phyloP scores from a whole-genome alignment of 2,113 vertebrate genomes.

The Cyanoramphus novaezelandiae region DNA sequence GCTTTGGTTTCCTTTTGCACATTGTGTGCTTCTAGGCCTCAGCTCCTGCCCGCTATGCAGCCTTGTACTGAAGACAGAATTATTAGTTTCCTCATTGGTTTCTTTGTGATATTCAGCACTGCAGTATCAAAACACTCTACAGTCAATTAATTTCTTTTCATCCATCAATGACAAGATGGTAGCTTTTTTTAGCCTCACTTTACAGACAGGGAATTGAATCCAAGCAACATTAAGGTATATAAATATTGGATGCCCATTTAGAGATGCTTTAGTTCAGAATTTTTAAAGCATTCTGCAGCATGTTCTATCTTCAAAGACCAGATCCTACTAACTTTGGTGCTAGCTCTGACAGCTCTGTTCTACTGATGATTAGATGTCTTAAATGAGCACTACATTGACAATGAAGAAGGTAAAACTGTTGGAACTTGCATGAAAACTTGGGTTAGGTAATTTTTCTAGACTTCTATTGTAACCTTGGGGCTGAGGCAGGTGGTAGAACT shows the following conservation, averaged over 20 bases:
- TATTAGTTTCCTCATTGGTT: not conserved
- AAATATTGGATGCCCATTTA: not conserved
- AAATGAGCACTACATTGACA: not conserved
- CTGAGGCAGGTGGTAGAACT: not conserved
- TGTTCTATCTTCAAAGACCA: not conserved
- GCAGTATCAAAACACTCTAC: not conserved
- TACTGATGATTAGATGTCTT: not conserved
- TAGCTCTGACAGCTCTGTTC: not conserved
- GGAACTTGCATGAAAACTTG: not conserved
- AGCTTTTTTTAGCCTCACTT: not conserved
- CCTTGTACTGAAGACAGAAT: not conserved
- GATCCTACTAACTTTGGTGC: not conserved
- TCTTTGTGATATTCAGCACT: not conserved
- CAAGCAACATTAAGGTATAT: not conserved
- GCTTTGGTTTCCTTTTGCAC: not conserved
- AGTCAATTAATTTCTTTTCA: not conserved
- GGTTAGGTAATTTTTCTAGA: not conserved
- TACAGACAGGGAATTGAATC: not conserved
- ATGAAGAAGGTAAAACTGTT: not conserved
- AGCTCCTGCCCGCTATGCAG: not conserved
- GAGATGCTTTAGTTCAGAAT: not conserved
- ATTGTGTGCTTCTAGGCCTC: not conserved
- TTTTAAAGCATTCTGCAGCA: not conserved
- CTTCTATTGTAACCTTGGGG: not conserved
- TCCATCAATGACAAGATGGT: not conserved